phyloP scores from a whole-genome alignment of 1,140 invertebrate genomes.

The Panagrolaimus sp. region DNA sequence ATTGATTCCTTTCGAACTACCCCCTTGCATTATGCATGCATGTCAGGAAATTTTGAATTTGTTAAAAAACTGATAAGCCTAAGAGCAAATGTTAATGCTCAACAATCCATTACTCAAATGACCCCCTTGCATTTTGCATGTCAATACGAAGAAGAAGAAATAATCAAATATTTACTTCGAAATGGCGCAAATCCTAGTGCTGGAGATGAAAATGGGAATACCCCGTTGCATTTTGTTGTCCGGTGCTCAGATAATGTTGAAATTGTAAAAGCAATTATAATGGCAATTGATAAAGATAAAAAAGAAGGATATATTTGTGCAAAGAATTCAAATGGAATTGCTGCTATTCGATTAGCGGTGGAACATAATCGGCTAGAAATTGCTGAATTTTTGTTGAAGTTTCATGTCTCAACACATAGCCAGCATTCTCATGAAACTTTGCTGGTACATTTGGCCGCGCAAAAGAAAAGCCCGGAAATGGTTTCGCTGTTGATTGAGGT shows the following conservation, averaged over 20 bases:
- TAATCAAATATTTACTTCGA: background rate
- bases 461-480: background rate
- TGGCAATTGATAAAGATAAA: background rate
- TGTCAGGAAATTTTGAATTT: background rate
- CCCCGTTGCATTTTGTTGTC: background rate
- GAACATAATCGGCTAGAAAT: background rate
- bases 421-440: background rate
- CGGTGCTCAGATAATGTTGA: background rate
- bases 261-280: background rate
- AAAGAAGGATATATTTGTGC: background rate
- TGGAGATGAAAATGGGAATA: background rate
- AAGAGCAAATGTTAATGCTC: background rate
- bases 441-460: background rate
- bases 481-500: background rate
- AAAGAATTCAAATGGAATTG: background rate
- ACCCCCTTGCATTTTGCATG: background rate
- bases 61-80: background rate
- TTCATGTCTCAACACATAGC: background rate
- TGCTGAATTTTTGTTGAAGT: background rate
- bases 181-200: background rate
- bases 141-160: background rate
- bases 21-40: background rate
- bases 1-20: background rate
- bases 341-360: background rate
- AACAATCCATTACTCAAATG: background rate